Base-by-base conservation (phyloP, 2,888 invertebrate genomes). In the Argyresthia albistria region DNA sequence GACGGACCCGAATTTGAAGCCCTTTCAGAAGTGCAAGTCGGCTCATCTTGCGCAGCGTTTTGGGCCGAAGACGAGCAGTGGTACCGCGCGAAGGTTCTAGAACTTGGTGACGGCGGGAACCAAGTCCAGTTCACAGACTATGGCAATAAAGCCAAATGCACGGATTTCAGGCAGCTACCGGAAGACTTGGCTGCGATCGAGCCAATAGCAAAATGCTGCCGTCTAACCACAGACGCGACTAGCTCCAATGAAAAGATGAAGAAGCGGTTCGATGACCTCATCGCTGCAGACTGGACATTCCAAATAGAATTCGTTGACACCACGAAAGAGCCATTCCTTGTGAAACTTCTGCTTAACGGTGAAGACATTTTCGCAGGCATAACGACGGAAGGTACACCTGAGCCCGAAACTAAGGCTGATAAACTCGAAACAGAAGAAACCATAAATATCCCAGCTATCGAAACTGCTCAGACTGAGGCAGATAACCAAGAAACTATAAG, bases 71-170 rank as follows among this genome's bases (percentile, higher is more conserved):
- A 93, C 59, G 88, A 89, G 46, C 84, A 86, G 58, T 93, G 92
- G 92, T 93, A 93, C 63, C 80, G 93, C 58, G 91, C 91, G 0
- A 88, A 88, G 52, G 84, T 93, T 50, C 65, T 92, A 11, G 90
- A 91, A 49, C 88, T 89, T 54, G 88, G 88, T 45, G 90, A 89
- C 14, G 70, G 73, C 0, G 87, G 88, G 8, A 82, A 88, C 51
- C 90, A 89, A 62, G 91, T 93, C 0, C 77, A 90, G 53, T 93
- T 92, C 60, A 88, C 93, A 15, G 93, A 93, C 71, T 93, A 91
- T 61, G 93, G 93, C 1, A 93, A 92, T 64, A 90, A 91, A 47
- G 89, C 91, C 8, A 81, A 88, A 48, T 89, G 91, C 53, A 87
- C 83, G 51, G 89, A 90, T 57, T 83, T 93, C 53, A 87, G 89